These are phyloP conservation scores for Neotoma lepida DNA, from an alignment of 2,113 vertebrate species.

Conservation along the genomic window DNA sequence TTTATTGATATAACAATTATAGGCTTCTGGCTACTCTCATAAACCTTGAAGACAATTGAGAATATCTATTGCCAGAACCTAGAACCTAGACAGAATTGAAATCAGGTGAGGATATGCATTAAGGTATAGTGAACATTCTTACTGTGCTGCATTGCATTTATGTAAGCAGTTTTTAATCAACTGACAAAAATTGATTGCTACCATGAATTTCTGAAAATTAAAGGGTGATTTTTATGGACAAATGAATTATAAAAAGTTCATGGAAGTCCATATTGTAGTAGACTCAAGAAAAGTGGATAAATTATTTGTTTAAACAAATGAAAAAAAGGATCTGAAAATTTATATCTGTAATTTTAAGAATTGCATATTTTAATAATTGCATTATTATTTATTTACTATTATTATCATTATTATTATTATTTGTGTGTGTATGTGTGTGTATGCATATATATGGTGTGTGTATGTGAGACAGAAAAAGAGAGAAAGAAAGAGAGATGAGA, in stretches of 20 bases:
- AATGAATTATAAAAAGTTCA: slow-evolving; percentile 12
- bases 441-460: background rate
- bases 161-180: background rate
- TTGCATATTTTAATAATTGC: background rate
- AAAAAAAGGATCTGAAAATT: background rate
- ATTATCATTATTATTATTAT: background rate
- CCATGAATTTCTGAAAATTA: slow-evolving; percentile 33
- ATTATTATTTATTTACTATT: background rate
- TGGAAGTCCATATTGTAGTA: background rate
- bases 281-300: background rate
- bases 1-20: slow-evolving; percentile 20
- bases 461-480: background rate
- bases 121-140: background rate
- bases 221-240: slow-evolving; percentile 14
- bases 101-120: background rate
- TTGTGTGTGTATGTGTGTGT: background rate
- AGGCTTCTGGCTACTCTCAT: background rate
- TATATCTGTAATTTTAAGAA: slow-evolving; percentile 16
- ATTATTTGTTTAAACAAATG: slow-evolving; percentile 6
- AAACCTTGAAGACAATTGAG: background rate
- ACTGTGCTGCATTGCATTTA: background rate
- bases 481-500: background rate
- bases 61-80: background rate
- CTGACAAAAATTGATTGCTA: slow-evolving; percentile 8
- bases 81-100: background rate